phyloP scores from a whole-genome alignment of 2,888 invertebrate genomes.

The Thyatira batis region DNA sequence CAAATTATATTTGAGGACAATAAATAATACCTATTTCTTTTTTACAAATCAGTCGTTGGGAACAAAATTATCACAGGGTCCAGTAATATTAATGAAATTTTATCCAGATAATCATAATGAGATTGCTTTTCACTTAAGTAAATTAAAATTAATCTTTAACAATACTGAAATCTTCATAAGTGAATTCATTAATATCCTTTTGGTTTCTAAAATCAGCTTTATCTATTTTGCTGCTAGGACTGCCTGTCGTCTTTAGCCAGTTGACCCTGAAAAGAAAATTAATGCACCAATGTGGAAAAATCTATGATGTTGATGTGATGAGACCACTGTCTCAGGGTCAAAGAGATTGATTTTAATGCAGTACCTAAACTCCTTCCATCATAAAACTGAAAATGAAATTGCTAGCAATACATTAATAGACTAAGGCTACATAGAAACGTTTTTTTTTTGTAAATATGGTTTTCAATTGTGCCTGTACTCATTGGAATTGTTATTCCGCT shows the following conservation, averaged over 20 bases:
- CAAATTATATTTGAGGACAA: neutral
- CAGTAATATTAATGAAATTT: neutral
- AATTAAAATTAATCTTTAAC: conserved; percentile 41
- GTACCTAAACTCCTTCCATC: too few species aligned
- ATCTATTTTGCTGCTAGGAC: conserved; percentile 88
- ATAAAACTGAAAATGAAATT: too few species aligned
- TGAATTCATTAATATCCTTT: conserved; percentile 77
- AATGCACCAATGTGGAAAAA: neutral
- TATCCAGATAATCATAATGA: neutral
- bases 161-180: conserved; percentile 77
- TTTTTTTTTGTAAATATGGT: too few species aligned
- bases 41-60: neutral
- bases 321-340: too few species aligned
- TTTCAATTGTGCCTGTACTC: too few species aligned
- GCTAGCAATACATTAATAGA: too few species aligned
- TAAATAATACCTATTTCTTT: conserved; percentile 1
- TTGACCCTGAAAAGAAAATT: conserved; percentile 64
- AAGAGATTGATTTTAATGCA: too few species aligned
- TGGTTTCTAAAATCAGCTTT: conserved; percentile 87
- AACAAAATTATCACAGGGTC: conserved; percentile 7
- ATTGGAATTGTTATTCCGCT: too few species aligned
- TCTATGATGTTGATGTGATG: neutral
- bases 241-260: conserved; percentile 85
- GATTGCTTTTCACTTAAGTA: conserved; percentile 5
- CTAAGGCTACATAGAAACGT: too few species aligned